Percentiles rank a stretch among this genome's conserved stretches.
Conservation (phyloP, 2,113 vertebrate species). For the Nibea coibor region DNA sequence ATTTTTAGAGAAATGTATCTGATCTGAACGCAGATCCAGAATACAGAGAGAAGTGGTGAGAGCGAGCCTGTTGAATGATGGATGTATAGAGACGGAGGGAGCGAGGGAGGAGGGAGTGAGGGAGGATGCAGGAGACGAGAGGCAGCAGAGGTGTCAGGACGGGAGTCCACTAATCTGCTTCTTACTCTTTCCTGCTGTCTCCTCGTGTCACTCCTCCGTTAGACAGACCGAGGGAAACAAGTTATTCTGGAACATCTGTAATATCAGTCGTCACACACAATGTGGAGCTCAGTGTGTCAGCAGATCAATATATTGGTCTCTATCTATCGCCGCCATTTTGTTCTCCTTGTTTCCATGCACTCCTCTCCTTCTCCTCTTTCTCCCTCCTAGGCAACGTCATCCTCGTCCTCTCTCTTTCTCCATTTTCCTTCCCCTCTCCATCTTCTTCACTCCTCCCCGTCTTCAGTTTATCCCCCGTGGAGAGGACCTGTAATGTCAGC, state of each 20-base stretch:
- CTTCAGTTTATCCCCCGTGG: conserved; percentile 18
- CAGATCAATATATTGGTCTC: conserved; percentile 23
- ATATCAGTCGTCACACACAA: conserved; percentile 16
- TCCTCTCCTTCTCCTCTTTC: conserved; percentile 13
- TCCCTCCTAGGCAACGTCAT: conserved; percentile 1
- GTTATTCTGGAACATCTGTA: conserved; percentile 19
- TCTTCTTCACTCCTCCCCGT: not conserved
- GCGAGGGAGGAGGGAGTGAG: not conserved
- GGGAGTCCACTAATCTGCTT: conserved; percentile 20
- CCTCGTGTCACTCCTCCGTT: not conserved
- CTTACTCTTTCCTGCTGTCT: not conserved
- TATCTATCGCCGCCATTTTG: conserved; percentile 25
- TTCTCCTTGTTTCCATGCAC: conserved; percentile 15
- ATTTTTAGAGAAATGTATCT: not conserved
- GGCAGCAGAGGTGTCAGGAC: conserved; percentile 16
- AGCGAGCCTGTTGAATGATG: conserved; percentile 14
- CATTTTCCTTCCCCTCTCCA: not conserved
- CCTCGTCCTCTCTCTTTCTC: not conserved
- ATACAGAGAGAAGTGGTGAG: not conserved
- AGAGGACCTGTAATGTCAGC: conserved; percentile 36
- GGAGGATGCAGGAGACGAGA: not conserved
- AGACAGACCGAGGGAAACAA: not conserved
- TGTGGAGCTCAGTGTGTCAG: conserved; percentile 10
- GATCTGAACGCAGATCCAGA: not conserved
- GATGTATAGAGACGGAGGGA: conserved; percentile 6